phyloP scores from a whole-genome alignment of 2,797 vertebrate species.

The Lithobates sylvaticus region DNA sequence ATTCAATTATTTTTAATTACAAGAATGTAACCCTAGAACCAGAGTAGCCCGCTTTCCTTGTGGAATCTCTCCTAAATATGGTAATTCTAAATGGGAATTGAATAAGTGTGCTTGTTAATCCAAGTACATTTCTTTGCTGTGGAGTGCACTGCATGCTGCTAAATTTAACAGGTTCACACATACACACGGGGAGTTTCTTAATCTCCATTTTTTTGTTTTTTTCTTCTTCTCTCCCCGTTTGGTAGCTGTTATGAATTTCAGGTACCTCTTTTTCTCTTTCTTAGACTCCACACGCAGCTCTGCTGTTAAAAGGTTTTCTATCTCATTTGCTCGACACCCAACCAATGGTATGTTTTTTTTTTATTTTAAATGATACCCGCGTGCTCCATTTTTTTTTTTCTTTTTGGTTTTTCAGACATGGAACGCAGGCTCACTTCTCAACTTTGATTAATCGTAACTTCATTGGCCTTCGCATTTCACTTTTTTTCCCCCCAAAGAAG shows the following conservation, averaged over 20 bases:
- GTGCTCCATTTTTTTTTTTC: slow-evolving; percentile 78
- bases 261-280: slow-evolving; percentile 95
- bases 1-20: background rate
- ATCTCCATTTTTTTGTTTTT: slow-evolving; percentile 70
- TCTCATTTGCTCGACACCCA: slow-evolving; percentile 97
- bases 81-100: slow-evolving; percentile 68
- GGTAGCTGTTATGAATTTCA: slow-evolving; percentile 89
- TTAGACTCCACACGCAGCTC: slow-evolving; percentile 92
- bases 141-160: slow-evolving; percentile 81
- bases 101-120: slow-evolving; percentile 72
- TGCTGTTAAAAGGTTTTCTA: slow-evolving; percentile 97
- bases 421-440: slow-evolving; percentile 53
- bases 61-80: slow-evolving; percentile 68
- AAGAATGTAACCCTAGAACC: slow-evolving; percentile 39
- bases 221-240: slow-evolving; percentile 79
- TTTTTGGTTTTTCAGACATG: slow-evolving; percentile 70
- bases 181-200: slow-evolving; percentile 62
- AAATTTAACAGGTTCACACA: slow-evolving; percentile 72
- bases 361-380: slow-evolving; percentile 84
- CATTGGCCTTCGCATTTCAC: slow-evolving; percentile 29
- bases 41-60: slow-evolving; percentile 67
- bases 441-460: background rate
- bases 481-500: background rate
- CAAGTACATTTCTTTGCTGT: slow-evolving; percentile 70
- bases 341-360: slow-evolving; percentile 97